Conservation (phyloP, 2,113 vertebrate genomes). For the Pangasianodon gigas region DNA sequence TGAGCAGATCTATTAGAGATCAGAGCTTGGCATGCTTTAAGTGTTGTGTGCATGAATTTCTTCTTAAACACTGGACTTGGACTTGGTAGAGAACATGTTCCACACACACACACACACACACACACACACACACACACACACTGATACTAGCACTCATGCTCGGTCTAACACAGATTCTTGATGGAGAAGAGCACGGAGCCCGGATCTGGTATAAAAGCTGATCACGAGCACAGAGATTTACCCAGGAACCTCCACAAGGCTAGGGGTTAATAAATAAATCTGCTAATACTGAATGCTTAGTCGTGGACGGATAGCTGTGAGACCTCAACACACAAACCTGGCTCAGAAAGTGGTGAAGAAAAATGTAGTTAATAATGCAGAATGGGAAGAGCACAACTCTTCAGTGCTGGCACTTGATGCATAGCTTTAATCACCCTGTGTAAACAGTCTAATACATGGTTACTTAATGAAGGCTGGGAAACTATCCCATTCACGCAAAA, state of each 20-base stretch:
- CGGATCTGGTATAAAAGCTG: not conserved
- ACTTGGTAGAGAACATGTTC: not conserved
- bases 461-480: not conserved
- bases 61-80: no score
- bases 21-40: not conserved
- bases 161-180: not conserved
- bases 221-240: not conserved
- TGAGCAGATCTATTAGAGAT: not conserved
- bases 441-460: not conserved
- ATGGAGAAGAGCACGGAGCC: not conserved
- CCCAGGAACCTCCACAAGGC: not conserved
- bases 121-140: not conserved
- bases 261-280: not conserved
- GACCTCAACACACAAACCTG: not conserved
- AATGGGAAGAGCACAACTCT: not conserved
- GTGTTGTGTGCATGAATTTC: not conserved
- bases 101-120: not conserved
- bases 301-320: not conserved
- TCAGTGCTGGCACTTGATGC: not conserved
- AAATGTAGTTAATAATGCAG: not conserved
- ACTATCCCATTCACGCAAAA: not conserved
- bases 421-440: not conserved
- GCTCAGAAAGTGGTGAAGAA: not conserved
- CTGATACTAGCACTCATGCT: not conserved
- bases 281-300: no score